Evolutionary conservation across 2,797 vertebrate genomes (phyloP), one percentile per base, ranked within the genome.

Genomic region (Pseudochirops cupreus): DNA sequence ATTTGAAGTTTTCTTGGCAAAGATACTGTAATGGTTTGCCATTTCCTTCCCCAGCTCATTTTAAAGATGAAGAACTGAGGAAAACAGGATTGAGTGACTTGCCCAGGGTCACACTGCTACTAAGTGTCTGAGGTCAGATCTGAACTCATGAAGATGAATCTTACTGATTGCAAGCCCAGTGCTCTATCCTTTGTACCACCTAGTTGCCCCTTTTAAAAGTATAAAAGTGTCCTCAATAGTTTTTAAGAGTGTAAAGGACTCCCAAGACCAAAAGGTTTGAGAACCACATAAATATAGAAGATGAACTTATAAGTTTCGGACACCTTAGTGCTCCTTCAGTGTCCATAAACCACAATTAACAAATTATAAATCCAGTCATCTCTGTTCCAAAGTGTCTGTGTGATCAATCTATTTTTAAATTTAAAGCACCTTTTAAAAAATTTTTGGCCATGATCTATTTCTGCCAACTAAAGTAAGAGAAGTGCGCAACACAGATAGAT

Each of bases 351-450:
- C 90, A 90, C 10, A 9, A 31, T 57, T 74, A 92, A 62, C 58
- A 95, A 92, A 93, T 90, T 52, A 67, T 93, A 97, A 94, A 94
- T 29, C 55, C 74, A 94, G 74, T 92, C 92, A 91, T 91, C 62
- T 96, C 92, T 91, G 55, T 93, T 94, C 55, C 62, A 94, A 89
- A 90, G 53, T 50, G 16, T 94, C 24, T 93, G 28, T 93, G 46
- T 33, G 90, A 14, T 74, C 58, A 93, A 93, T 21, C 53, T 54
- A 62, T 91, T 95, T 92, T 62, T 89, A 92, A 74, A 93, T 91
- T 56, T 89, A 50, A 53, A 91, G 50, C 56, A 52, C 7, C 94
- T 90, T 67, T 59, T 96, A 92, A 39, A 92, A 93, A 33, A 92
- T 53, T 92, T 97, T 97, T 95, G 46, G 14, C 74, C 94, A 58